phyloP scores from a whole-genome alignment of 2,888 invertebrate species.

The Polyploca ridens region DNA sequence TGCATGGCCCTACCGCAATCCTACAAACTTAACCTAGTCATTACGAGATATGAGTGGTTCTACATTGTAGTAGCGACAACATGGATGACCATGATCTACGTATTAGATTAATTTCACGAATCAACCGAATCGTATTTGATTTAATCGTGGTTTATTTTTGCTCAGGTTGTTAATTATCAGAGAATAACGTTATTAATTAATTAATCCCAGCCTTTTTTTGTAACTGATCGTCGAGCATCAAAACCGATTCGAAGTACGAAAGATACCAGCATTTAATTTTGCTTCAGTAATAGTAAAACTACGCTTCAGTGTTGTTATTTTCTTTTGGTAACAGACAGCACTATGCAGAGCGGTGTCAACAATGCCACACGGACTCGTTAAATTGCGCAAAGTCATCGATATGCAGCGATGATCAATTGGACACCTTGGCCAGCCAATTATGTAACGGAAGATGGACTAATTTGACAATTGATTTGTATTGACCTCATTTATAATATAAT shows the following conservation, averaged over 20 bases:
- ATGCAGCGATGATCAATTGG: conserved; percentile 66
- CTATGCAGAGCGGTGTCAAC: conserved; percentile 30
- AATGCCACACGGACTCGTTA: conserved; percentile 34
- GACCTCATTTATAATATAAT: conserved; percentile 10
- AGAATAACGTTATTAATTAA: too few relatives aligned
- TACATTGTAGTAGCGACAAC: too few relatives aligned
- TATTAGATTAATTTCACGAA: too few relatives aligned
- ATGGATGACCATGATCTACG: too few relatives aligned
- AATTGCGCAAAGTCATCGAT: conserved; percentile 68
- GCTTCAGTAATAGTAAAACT: neutral
- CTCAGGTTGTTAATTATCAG: too few relatives aligned
- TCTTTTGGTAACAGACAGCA: conserved; percentile 23
- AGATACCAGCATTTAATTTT: neutral
- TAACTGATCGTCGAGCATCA: neutral
- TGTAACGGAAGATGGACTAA: conserved; percentile 55
- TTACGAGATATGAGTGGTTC: too few relatives aligned
- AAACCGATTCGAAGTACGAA: neutral
- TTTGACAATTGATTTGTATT: conserved; percentile 19
- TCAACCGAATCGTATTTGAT: too few relatives aligned
- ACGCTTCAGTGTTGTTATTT: neutral
- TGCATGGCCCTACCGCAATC: too few relatives aligned
- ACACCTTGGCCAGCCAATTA: conserved; percentile 50
- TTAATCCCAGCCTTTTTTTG: too few relatives aligned
- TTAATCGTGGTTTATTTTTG: too few relatives aligned
- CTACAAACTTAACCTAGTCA: too few relatives aligned